These are phyloP conservation scores for Cyclargus thomasi DNA, from an alignment of 1,140 invertebrate species.

Conservation along the genomic window DNA sequence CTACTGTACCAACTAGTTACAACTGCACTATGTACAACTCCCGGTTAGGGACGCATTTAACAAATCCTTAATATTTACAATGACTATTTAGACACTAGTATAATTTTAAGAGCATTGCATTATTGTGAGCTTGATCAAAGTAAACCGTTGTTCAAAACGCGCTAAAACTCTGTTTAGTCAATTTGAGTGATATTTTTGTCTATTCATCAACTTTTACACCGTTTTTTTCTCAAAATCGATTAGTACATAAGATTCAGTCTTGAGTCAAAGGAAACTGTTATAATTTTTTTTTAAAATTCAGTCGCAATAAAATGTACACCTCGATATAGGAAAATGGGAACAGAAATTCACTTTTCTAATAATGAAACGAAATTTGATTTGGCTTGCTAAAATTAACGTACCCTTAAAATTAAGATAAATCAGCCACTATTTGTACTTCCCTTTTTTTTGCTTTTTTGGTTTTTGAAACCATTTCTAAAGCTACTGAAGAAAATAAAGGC, in stretches of 20 bases:
- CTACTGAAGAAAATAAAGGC: too few species aligned
- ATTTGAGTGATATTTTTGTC: conserved; percentile 2
- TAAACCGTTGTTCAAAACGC: conserved; percentile 59
- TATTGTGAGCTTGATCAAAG: conserved; percentile 64
- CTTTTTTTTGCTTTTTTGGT: neutral
- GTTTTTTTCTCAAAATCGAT: conserved; percentile 22
- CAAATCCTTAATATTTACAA: conserved; percentile 74
- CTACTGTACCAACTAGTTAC: conserved; percentile 62
- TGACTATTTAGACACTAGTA: conserved; percentile 68
- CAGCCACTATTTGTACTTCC: neutral
- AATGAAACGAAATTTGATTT: neutral
- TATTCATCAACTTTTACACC: conserved; percentile 27
- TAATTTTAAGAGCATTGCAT: conserved; percentile 64
- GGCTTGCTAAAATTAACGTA: neutral
- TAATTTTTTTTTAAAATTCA: conserved; percentile 23
- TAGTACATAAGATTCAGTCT: conserved; percentile 60
- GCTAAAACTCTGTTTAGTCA: conserved; percentile 15
- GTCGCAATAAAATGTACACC: conserved; percentile 25
- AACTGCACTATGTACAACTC: conserved; percentile 73
- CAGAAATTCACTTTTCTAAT: neutral
- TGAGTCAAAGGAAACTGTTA: conserved; percentile 61
- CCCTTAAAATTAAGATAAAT: neutral
- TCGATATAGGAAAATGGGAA: conserved; percentile 13
- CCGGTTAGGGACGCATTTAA: conserved; percentile 54
- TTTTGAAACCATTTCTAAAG: too few species aligned